Conservation (phyloP, 92 coral and sea anemone genomes). For the Zoanthus sansibaricus region DNA sequence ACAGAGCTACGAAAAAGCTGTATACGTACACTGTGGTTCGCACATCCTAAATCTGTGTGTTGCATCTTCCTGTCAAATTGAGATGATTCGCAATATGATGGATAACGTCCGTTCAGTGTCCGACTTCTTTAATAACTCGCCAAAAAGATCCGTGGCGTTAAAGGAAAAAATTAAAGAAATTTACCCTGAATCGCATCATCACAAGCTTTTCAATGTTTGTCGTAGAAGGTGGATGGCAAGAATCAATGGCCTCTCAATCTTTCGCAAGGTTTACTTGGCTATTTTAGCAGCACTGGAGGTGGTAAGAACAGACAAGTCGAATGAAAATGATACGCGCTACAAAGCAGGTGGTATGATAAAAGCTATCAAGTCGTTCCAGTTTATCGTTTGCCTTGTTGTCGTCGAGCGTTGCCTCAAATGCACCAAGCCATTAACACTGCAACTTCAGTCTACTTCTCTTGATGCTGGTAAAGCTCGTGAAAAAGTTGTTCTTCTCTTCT, state of each 20-base stretch:
- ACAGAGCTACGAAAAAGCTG: constrained; percentile 21
- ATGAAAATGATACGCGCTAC: constrained; percentile 38
- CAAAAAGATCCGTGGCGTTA: constrained; percentile 25
- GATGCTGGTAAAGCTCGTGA: constrained; percentile 5
- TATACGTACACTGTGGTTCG: constrained; percentile 52
- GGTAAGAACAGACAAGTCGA: constrained; percentile 33
- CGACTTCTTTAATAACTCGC: constrained; percentile 48
- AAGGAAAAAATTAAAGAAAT: constrained; percentile 46
- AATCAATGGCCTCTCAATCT: constrained; percentile 48
- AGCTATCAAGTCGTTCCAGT: constrained; percentile 34
- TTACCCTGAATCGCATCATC: constrained; percentile 20
- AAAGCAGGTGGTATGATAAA: constrained; percentile 36
- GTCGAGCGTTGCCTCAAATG: constrained; percentile 43
- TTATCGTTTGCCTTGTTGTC: constrained; percentile 42
- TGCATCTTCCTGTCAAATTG: constrained; percentile 45
- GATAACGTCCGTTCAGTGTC: constrained; percentile 37
- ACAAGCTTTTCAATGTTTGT: constrained; percentile 49
- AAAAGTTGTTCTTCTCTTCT: constrained; percentile 6
- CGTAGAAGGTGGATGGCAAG: constrained; percentile 45
- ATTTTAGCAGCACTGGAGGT: constrained; percentile 46
- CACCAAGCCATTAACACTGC: constrained; percentile 52
- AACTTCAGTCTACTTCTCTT: constrained; percentile 36
- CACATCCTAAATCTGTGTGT: constrained; percentile 44
- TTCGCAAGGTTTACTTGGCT: constrained; percentile 47
- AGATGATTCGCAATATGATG: constrained; percentile 43